Percentiles rank a stretch among this genome's conserved stretches.
Evolutionary conservation across 2,888 invertebrate genomes (phyloP).

Genomic region (Agrotis puta): DNA sequence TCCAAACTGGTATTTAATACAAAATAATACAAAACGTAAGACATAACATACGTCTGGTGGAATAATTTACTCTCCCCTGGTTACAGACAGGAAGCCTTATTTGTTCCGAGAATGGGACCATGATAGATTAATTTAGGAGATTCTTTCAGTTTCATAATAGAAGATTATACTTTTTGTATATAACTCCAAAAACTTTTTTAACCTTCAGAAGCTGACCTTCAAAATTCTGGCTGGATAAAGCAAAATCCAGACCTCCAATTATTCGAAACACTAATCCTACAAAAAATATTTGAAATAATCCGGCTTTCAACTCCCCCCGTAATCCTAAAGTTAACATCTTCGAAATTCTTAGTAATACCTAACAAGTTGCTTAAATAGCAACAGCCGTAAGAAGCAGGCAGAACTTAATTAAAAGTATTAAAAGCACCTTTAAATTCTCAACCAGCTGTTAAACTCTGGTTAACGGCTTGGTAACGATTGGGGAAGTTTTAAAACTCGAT

Average conservation of each 20-base stretch:
- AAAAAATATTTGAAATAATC: slow-evolving; percentile 16
- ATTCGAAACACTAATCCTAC: slow-evolving; percentile 2
- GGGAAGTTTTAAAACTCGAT: slow-evolving; percentile 72
- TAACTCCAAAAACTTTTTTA: not conserved
- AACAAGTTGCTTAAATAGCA: slow-evolving; percentile 20
- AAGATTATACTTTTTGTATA: no score
- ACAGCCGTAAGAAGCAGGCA: slow-evolving; percentile 37
- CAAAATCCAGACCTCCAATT: not conserved
- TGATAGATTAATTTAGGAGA: no score
- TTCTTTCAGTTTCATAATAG: no score
- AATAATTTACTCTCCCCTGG: no score
- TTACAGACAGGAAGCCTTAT: no score
- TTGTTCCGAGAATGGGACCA: no score
- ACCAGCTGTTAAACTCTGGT: slow-evolving; percentile 60
- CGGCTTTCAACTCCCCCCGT: not conserved
- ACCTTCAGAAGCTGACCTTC: not conserved
- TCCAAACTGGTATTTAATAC: no score
- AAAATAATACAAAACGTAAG: no score
- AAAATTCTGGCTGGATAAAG: not conserved
- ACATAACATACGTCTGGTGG: no score
- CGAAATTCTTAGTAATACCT: slow-evolving; percentile 19
- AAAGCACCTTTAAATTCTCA: slow-evolving; percentile 61
- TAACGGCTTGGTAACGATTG: slow-evolving; percentile 69
- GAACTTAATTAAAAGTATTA: slow-evolving; percentile 65
- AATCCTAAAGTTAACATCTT: slow-evolving; percentile 26